Evolutionary conservation across 2,888 invertebrate species (phyloP), one percentile per base, ranked within the genome.

Genomic region (Pyrochroa serraticornis): DNA sequence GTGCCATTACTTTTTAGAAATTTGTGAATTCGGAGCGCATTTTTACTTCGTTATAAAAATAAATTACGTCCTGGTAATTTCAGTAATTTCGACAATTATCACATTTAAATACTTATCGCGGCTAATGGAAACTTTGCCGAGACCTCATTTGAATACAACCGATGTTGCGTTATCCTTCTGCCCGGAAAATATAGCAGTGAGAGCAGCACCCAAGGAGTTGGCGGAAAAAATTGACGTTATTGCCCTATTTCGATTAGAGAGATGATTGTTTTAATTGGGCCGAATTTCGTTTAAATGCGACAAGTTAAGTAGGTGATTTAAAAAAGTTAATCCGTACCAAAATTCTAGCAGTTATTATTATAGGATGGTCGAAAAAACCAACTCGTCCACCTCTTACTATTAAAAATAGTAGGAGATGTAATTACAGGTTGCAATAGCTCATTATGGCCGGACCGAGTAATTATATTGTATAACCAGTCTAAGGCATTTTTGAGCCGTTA

Each of bases 401-500:
- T 2, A 22, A 22, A 22, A 22, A 22, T 22, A 22, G 5, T 22
- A 22, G 22, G 22, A 56, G 50, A 56, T 49, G 50, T 56, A 56
- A 56, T 56, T 56, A 56, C 49, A 56, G 33, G 10, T 50, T 35
- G 50, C 52, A 48, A 63, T 63, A 58, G 58, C 58, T 61, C 60
- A 62, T 63, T 60, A 60, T 62, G 55, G 60, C 51, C 51, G 47
- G 46, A 50, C 47, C 54, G 45, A 34, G 58, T 60, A 63, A 65
- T 65, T 60, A 65, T 62, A 60, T 63, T 65, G 64, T 66, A 67
- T 65, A 66, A 66, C 64, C 61, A 62, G 48, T 56, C 39, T 49
- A 44, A 52, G 44, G 42, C 57, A 57, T 58, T 64, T 60, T 58
- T 60, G 47, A 56, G 53, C 48, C 54, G 63, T 54, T 65, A 60